A percentile compares a stretch with the other conserved stretches of the same genome.
phyloP scores from a whole-genome alignment of 1,140 invertebrate species.

The Hycleus cichorii region DNA sequence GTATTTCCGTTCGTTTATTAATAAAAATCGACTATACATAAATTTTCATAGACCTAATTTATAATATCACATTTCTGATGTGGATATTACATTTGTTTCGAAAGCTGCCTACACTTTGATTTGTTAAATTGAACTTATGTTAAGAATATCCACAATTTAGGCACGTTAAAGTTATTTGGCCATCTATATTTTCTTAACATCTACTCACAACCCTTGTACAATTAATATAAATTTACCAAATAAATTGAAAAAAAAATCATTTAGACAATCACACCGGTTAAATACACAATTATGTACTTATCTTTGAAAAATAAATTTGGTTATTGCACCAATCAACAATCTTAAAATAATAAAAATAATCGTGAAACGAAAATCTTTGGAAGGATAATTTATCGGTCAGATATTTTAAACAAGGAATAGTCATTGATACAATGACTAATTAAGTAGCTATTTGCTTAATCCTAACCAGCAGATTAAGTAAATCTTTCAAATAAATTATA shows the following conservation, averaged over 20 bases:
- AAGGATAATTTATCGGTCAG: too few species aligned
- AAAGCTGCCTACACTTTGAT: neutral
- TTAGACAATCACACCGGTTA: too few species aligned
- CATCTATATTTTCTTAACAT: neutral
- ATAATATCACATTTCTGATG: constrained; percentile 34
- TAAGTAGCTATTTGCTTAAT: too few species aligned
- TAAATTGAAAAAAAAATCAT: neutral
- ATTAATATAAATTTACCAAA: neutral
- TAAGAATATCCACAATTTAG: neutral
- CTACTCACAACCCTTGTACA: neutral
- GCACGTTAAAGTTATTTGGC: neutral
- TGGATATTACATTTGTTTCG: constrained; percentile 25
- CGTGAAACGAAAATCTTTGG: too few species aligned
- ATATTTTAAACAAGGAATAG: too few species aligned
- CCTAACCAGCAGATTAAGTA: too few species aligned
- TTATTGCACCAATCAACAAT: too few species aligned
- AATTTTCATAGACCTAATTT: constrained; percentile 9
- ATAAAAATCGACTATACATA: constrained; percentile 12
- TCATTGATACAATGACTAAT: too few species aligned
- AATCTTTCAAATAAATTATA: neutral
- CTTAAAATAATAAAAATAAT: too few species aligned
- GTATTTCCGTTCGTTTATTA: neutral
- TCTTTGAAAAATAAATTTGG: too few species aligned
- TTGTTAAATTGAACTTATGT: neutral
- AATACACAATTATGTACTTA: too few species aligned